Percentiles rank a stretch among this genome's conserved stretches.
Evolutionary conservation across 2,888 invertebrate species (phyloP).

Genomic region (Cephus sareptanus): DNA sequence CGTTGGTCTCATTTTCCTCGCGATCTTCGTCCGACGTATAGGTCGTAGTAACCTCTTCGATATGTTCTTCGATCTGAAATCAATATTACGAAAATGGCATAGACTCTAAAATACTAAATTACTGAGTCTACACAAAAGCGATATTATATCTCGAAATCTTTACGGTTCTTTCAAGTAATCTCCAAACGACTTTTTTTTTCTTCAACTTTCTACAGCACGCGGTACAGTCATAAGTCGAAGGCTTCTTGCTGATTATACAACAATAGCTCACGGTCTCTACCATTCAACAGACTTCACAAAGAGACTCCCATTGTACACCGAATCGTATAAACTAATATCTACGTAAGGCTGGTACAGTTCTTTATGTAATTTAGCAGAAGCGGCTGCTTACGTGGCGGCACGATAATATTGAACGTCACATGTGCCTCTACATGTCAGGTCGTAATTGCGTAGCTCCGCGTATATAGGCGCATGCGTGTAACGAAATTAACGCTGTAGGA

Average conservation of each 20-base stretch:
- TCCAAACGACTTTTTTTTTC: not conserved
- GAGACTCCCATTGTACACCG: not conserved
- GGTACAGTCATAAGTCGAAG: not conserved
- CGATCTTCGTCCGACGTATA: constrained; percentile 59
- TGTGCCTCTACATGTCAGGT: not conserved
- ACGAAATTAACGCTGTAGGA: not conserved
- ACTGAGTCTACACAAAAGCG: not conserved
- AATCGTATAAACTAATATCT: not conserved
- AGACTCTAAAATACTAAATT: not conserved
- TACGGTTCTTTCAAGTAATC: not conserved
- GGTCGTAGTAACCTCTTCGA: constrained; percentile 66
- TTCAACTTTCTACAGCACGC: not conserved
- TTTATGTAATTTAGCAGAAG: not conserved
- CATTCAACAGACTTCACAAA: not conserved
- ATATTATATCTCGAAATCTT: not conserved
- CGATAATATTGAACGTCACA: not conserved
- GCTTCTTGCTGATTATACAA: not conserved
- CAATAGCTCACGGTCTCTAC: not conserved
- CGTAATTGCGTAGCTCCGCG: not conserved
- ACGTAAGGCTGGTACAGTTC: not conserved
- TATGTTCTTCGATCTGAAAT: constrained; percentile 65
- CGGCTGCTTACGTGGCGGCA: not conserved
- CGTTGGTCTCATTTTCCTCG: constrained; percentile 45
- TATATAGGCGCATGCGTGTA: not conserved
- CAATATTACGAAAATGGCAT: not conserved